phyloP scores from a whole-genome alignment of 2,113 vertebrate species.

The Thinocorus orbignyianus region DNA sequence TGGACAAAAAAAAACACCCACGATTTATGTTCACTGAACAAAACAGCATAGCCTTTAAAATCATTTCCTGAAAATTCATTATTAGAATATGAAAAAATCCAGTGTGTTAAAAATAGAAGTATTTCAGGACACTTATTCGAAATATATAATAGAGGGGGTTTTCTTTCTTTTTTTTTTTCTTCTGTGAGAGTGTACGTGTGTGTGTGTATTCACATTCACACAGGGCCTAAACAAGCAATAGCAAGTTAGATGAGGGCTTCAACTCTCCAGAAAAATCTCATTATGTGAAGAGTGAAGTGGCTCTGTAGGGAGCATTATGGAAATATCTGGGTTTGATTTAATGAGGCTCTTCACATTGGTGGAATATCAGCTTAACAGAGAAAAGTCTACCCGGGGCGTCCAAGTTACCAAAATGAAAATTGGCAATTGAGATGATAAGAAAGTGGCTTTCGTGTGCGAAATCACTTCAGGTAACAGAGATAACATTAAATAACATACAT shows the following conservation, averaged over 20 bases:
- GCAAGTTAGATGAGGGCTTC: slow-evolving; percentile 88
- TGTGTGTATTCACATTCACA: slow-evolving; percentile 56
- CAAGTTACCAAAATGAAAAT: slow-evolving; percentile 90
- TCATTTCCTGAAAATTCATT: slow-evolving; percentile 62
- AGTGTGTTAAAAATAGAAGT: slow-evolving; percentile 78
- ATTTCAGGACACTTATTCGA: slow-evolving; percentile 67
- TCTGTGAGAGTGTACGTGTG: background rate
- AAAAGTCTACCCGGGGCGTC: slow-evolving; percentile 85
- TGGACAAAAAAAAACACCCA: slow-evolving; percentile 1
- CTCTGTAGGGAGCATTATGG: slow-evolving; percentile 92
- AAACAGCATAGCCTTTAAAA: slow-evolving; percentile 66
- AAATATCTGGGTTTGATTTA: slow-evolving; percentile 95
- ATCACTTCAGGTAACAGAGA: slow-evolving; percentile 89
- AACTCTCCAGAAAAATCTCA: slow-evolving; percentile 90
- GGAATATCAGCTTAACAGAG: slow-evolving; percentile 88
- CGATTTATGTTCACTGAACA: slow-evolving; percentile 63
- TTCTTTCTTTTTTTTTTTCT: background rate
- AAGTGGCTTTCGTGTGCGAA: slow-evolving; percentile 83
- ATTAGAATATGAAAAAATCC: slow-evolving; percentile 70
- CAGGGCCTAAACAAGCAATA: slow-evolving; percentile 83
- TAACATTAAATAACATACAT: slow-evolving; percentile 90
- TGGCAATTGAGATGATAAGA: slow-evolving; percentile 88
- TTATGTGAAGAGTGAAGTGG: slow-evolving; percentile 88
- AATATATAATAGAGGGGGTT: slow-evolving; percentile 49
- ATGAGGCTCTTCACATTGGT: slow-evolving; percentile 92